Percentiles rank a stretch among this genome's conserved stretches.
Evolutionary conservation across 2,113 vertebrate genomes (phyloP).

Genomic region (Dipodomys ordii): DNA sequence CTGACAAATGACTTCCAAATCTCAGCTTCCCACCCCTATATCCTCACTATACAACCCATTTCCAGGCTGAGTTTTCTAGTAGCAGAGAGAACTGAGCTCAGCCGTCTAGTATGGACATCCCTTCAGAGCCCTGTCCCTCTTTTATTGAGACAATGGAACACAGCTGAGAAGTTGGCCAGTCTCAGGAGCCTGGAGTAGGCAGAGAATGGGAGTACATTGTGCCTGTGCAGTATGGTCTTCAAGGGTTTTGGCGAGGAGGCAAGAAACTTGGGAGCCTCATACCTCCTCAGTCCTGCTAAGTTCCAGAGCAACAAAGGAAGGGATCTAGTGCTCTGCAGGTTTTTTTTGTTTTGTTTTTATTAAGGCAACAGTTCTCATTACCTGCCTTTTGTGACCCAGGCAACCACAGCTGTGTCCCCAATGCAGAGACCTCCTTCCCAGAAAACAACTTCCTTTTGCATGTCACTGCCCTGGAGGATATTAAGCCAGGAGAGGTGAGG

Average conservation of each 20-base stretch:
- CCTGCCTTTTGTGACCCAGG: constrained; percentile 82
- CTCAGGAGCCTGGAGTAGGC: background rate
- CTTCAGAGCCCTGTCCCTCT: background rate
- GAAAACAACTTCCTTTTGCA: constrained; percentile 97
- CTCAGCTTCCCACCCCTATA: background rate
- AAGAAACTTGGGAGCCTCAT: background rate
- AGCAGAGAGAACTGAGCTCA: background rate
- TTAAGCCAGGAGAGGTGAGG: constrained; percentile 95
- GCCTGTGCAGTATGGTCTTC: background rate
- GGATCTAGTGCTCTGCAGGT: background rate
- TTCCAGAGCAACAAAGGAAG: background rate
- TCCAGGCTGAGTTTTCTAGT: background rate
- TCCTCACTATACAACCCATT: background rate
- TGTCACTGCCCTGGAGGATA: constrained; percentile 93
- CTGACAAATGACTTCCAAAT: background rate
- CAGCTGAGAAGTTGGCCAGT: background rate
- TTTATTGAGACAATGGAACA: background rate
- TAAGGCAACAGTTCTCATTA: background rate
- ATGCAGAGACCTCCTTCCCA: constrained; percentile 96
- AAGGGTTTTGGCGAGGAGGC: background rate
- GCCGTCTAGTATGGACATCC: background rate
- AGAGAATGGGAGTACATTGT: background rate
- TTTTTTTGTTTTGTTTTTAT: background rate
- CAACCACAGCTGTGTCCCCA: constrained; percentile 98
- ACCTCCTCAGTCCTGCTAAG: background rate